Evolutionary conservation across 2,113 vertebrate genomes (phyloP), one percentile per base, ranked within the genome.

Genomic region (Corythornis madagascariensis): DNA sequence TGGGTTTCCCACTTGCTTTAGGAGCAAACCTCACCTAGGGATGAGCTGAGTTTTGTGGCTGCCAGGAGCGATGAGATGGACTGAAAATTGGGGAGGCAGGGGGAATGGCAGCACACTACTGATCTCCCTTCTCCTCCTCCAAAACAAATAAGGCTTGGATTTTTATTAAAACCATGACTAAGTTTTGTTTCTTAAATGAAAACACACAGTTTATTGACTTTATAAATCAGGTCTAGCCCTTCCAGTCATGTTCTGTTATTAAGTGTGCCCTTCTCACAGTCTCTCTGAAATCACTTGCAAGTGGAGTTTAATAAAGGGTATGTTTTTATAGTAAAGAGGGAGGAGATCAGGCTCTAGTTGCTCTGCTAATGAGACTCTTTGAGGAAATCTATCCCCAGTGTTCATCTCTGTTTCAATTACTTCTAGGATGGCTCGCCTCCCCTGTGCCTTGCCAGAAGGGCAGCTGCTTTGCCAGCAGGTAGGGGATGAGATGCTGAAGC

Each of bases 131-230:
- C 29, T 90, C 31, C 26, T 88, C 38, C 63, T 92, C 87, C 87
- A 91, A 93, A 93, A 72, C 50, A 96, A 95, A 92, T 80, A 94
- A 77, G 11, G 45, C 43, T 59, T 89, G 87, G 79, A 86, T 91
- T 96, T 94, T 95, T 94, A 96, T 91, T 95, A 89, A 95, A 96
- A 74, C 84, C 69, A 53, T 1, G 45, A 38, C 84, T 71, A 88
- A 72, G 43, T 78, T 92, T 78, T 89, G 72, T 89, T 96, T 93
- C 67, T 82, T 73, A 90, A 88, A 80, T 92, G 72, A 80, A 96
- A 94, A 94, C 83, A 93, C 43, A 70, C 3, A 0, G 55, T 89
- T 86, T 92, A 92, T 96, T 96, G 87, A 89, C 89, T 94, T 94
- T 72, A 59, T 3, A 88, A 73, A 88, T 86, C 78, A 17, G 82